Conservation (phyloP, 2,113 vertebrate species). For the Heterotilapia buettikoferi region DNA sequence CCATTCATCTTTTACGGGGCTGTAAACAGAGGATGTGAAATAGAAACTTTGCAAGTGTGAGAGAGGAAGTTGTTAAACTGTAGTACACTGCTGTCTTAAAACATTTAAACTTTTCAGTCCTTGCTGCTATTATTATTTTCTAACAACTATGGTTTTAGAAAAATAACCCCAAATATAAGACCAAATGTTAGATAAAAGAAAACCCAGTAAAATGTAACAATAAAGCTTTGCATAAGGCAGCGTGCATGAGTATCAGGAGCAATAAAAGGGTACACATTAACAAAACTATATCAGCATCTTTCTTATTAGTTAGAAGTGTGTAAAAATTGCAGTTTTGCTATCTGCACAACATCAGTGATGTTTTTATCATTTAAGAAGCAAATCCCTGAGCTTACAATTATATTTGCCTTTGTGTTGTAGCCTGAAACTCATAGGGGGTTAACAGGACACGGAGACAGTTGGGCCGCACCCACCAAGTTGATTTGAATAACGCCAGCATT, state of each 20-base stretch:
- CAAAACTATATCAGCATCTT: neutral
- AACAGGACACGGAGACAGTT: constrained; percentile 66
- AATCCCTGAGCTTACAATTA: neutral
- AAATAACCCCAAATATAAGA: neutral
- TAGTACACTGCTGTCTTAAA: neutral
- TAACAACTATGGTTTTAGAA: neutral
- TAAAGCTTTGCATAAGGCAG: neutral
- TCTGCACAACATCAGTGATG: neutral
- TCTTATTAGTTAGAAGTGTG: neutral
- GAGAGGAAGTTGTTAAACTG: constrained; percentile 38
- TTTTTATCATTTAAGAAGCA: neutral
- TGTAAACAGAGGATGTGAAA: constrained; percentile 56
- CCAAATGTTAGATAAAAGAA: neutral
- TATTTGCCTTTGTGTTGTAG: constrained; percentile 28
- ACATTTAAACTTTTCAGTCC: neutral
- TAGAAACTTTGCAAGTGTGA: constrained; percentile 12
- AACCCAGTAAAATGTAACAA: neutral
- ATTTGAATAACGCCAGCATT: constrained; percentile 68
- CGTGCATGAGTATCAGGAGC: neutral
- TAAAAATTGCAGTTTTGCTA: neutral
- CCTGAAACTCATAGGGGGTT: constrained; percentile 44
- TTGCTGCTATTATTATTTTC: neutral
- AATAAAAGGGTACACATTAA: neutral
- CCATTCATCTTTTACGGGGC: neutral
- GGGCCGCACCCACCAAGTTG: constrained; percentile 63